A percentile compares a stretch with the other conserved stretches of the same genome.
These are phyloP conservation scores for Acropora yongei DNA, from an alignment of 64 coral and sea anemone genomes.

Conservation along the genomic window DNA sequence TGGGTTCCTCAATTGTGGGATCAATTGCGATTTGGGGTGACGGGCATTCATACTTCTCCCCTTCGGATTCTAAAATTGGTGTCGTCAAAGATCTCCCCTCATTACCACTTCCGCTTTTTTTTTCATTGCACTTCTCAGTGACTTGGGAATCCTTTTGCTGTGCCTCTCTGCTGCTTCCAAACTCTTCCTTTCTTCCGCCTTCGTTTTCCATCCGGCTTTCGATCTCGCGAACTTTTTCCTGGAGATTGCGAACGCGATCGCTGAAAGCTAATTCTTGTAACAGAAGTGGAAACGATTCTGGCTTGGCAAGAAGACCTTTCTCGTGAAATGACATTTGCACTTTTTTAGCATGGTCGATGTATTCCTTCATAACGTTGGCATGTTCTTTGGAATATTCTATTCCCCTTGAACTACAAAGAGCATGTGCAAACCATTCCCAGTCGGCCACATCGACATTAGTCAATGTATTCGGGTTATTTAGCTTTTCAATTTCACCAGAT, in stretches of 20 bases:
- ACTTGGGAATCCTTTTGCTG: neutral
- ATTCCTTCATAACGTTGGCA: neutral
- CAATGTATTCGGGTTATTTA: neutral
- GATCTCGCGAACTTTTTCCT: neutral
- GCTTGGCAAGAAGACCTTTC: neutral
- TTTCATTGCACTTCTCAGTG: neutral
- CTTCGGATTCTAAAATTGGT: neutral
- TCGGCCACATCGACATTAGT: neutral
- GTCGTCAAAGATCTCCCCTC: neutral
- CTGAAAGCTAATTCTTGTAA: neutral
- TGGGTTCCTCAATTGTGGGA: neutral
- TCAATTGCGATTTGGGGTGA: neutral
- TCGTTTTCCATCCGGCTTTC: neutral
- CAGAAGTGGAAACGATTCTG: neutral
- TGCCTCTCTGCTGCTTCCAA: too few relatives aligned
- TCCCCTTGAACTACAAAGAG: neutral
- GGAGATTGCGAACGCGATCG: neutral
- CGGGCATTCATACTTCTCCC: neutral
- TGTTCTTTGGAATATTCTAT: constrained; percentile 1
- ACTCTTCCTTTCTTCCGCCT: neutral
- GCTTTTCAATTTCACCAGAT: neutral
- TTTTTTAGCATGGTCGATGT: neutral
- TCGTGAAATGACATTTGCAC: neutral
- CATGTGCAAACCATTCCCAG: constrained; percentile 11
- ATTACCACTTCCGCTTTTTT: neutral